Percentiles rank a stretch among this genome's conserved stretches.
Conservation (phyloP, 2,797 vertebrate species). For the Pantherophis vulpinus region DNA sequence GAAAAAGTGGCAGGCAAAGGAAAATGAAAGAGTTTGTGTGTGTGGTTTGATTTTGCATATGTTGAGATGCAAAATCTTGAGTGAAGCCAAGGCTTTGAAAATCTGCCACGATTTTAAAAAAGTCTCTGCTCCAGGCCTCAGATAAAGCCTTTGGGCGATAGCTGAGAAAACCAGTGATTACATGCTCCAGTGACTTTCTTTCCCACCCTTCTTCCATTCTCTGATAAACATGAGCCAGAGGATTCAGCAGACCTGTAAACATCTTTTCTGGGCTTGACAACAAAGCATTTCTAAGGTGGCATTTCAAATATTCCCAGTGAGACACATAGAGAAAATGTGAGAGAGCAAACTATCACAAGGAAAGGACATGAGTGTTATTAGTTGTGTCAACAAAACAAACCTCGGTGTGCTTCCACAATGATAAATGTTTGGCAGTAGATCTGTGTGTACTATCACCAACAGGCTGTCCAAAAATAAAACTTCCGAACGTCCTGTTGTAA, state of each 20-base stretch:
- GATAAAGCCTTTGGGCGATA: constrained; percentile 45
- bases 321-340: constrained; percentile 10
- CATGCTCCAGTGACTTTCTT: constrained; percentile 61
- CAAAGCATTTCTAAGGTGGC: constrained; percentile 33
- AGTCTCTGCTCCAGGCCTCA: constrained; percentile 30
- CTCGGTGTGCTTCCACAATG: neutral
- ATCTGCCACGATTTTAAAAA: constrained; percentile 26
- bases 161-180: constrained; percentile 56
- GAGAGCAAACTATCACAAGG: constrained; percentile 30
- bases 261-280: constrained; percentile 36
- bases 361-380: constrained; percentile 38
- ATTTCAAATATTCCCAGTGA: neutral
- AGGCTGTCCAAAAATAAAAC: constrained; percentile 21
- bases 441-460: neutral
- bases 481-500: neutral
- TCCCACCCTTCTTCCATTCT: constrained; percentile 36
- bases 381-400: constrained; percentile 14
- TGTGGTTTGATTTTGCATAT: neutral
- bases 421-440: constrained; percentile 19
- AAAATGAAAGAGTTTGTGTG: constrained; percentile 13
- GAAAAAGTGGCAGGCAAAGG: neutral
- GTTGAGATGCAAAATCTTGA: constrained; percentile 6
- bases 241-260: constrained; percentile 52
- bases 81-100: constrained; percentile 20
- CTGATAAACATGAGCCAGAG: constrained; percentile 16